Base-by-base conservation (phyloP, 2,888 invertebrate genomes). In the Rhamphomyia laevipes region DNA sequence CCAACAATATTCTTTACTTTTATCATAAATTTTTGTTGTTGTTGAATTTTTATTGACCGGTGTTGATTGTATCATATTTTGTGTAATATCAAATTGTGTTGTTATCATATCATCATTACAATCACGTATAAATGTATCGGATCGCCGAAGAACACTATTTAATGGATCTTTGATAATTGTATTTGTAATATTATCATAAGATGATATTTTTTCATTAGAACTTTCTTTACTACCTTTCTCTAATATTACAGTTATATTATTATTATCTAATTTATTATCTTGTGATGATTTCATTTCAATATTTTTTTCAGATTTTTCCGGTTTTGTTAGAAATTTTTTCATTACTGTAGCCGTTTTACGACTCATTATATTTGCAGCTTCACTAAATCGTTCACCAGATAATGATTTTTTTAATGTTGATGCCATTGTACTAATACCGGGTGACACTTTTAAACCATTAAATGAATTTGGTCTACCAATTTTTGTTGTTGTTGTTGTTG, bases 51-150 rank as follows among this genome's bases (percentile, higher is more conserved):
- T 27, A 27, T 9, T 27, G 9, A 27, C 7, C 13, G 33, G 33
- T n/a, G n/a, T n/a, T n/a, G n/a, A 13, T n/a, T 15, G 3, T 35
- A n/a, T 15, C 5, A n/a, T 35, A 37, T 37, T 37, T 15, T 9
- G 15, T 18, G 16, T 38, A 11, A 17, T 13, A 18, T 18, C 18
- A 27, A 27, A 46, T 17, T 58, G 58, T 23, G 57, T 52, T 23
- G 48, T 52, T 15, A 51, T 48, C 21, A 55, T 47, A 15, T 54
- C 42, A n/a, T 59, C 55, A 33, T 61, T 62, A 15, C 61, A 61
- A 15, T 61, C 60, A 30, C 68, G 63, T 2, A 69, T 61, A 56
- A 69, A 69, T 3, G 68, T 69, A 35, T 69, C 68, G 27, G 68
- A 68, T 6, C 68, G 60, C 42, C 63, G 61, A 0, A 69, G 55